These are phyloP conservation scores for Oscheius sp. DNA, from an alignment of 2,888 invertebrate species.

Conservation along the genomic window DNA sequence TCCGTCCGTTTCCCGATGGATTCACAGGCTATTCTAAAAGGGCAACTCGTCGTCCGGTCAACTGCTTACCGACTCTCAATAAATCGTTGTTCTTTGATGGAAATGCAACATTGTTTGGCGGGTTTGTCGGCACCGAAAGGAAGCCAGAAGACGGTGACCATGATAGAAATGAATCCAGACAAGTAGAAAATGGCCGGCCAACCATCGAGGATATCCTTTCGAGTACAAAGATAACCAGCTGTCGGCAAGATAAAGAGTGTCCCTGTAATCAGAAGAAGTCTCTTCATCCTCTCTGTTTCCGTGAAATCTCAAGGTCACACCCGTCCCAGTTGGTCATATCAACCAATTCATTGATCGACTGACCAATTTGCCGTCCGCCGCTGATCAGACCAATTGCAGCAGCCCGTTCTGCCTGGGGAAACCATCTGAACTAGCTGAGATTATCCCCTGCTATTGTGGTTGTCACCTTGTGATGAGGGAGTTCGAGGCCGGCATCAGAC, in stretches of 20 bases:
- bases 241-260: slow-evolving; percentile 71
- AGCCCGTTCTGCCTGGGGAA: slow-evolving; percentile 69
- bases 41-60: not conserved
- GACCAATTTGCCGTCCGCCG: slow-evolving; percentile 69
- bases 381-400: slow-evolving; percentile 70
- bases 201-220: slow-evolving; percentile 67
- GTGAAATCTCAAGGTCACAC: slow-evolving; percentile 3
- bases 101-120: slow-evolving; percentile 70
- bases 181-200: slow-evolving; percentile 72
- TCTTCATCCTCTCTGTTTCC: not conserved
- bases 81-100: slow-evolving; percentile 63
- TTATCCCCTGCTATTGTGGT: not conserved
- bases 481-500: slow-evolving; percentile 68
- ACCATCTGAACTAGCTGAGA: slow-evolving; percentile 52
- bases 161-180: slow-evolving; percentile 60
- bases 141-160: slow-evolving; percentile 68
- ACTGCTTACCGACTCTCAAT: slow-evolving; percentile 64
- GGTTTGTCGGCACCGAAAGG: slow-evolving; percentile 72
- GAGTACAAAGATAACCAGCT: slow-evolving; percentile 69
- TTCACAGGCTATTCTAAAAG: slow-evolving; percentile 68
- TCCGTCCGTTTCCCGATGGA: slow-evolving; percentile 69
- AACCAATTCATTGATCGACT: slow-evolving; percentile 18
- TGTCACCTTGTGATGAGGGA: slow-evolving; percentile 66
- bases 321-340: slow-evolving; percentile 1
- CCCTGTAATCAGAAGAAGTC: slow-evolving; percentile 43